These are phyloP conservation scores for Patiria pectinifera DNA, from an alignment of 53 echinoderm and acorn worm species.

Conservation along the genomic window DNA sequence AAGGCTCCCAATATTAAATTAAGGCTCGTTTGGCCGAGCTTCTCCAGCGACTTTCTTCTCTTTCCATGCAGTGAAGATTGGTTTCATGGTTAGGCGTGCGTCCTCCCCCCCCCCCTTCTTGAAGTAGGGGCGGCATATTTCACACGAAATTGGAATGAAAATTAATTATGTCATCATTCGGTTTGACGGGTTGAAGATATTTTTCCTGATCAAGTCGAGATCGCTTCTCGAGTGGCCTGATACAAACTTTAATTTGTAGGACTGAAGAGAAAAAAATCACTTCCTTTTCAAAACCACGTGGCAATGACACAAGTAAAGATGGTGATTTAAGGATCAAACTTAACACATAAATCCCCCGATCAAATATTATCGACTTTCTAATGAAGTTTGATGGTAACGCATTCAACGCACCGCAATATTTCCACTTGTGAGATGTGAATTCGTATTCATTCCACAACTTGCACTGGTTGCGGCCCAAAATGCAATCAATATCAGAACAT, in stretches of 20 bases:
- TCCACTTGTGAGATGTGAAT: no score
- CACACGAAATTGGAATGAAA: neutral
- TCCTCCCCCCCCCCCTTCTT: neutral
- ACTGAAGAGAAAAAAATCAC: no score
- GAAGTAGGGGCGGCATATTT: neutral
- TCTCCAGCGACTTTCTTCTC: neutral
- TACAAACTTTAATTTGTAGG: no score
- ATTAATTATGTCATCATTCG: neutral
- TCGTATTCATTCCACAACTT: no score
- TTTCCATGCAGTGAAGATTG: neutral
- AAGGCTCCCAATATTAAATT: conserved; percentile 25
- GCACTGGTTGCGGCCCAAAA: no score
- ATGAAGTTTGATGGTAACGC: neutral
- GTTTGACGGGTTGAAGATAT: neutral
- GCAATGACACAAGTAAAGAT: no score
- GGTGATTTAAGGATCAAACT: no score
- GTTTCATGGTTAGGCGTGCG: neutral
- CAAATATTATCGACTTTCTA: neutral
- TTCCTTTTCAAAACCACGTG: no score
- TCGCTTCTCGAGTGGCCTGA: no score
- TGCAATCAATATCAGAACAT: no score
- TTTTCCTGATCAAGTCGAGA: no score
- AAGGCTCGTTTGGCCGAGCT: neutral
- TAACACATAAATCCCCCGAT: neutral
- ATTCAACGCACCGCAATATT: neutral